Percentiles rank a stretch among this genome's conserved stretches.
phyloP scores from a whole-genome alignment of 2,888 invertebrate genomes.

The Alentia gelatinosa region DNA sequence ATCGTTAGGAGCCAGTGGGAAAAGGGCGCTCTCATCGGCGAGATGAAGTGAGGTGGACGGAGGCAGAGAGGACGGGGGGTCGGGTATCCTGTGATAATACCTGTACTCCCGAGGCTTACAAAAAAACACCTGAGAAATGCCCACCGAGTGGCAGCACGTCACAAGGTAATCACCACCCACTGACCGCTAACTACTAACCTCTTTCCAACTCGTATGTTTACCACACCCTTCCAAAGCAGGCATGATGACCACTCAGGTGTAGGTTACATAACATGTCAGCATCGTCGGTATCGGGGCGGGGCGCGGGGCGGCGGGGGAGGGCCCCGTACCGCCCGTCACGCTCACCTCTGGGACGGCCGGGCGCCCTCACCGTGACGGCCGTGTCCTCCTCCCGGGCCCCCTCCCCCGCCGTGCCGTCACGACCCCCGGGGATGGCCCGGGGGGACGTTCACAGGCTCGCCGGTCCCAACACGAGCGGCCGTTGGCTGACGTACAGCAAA shows the following conservation, averaged over 20 bases:
- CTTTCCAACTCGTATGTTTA: neutral
- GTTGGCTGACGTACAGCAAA: neutral
- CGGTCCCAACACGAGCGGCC: neutral
- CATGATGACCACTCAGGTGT: neutral
- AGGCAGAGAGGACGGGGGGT: too few species aligned
- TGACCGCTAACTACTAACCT: neutral
- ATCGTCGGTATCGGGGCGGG: neutral
- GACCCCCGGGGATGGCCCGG: neutral
- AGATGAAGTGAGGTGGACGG: too few species aligned
- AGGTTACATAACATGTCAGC: neutral
- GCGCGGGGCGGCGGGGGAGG: neutral
- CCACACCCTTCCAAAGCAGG: neutral
- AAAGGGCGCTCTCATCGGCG: too few species aligned
- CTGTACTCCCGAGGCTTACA: neutral
- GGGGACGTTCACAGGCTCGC: neutral
- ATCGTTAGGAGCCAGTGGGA: too few species aligned
- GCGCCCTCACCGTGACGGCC: neutral
- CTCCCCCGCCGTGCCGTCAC: too few species aligned
- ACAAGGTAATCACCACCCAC: neutral
- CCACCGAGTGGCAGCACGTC: neutral
- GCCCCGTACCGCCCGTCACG: neutral
- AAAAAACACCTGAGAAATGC: neutral
- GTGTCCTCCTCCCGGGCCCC: too few species aligned
- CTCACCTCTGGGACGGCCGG: neutral
- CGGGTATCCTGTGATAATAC: neutral